Conservation (phyloP, 1,140 invertebrate species). For the Cherax destructor region DNA sequence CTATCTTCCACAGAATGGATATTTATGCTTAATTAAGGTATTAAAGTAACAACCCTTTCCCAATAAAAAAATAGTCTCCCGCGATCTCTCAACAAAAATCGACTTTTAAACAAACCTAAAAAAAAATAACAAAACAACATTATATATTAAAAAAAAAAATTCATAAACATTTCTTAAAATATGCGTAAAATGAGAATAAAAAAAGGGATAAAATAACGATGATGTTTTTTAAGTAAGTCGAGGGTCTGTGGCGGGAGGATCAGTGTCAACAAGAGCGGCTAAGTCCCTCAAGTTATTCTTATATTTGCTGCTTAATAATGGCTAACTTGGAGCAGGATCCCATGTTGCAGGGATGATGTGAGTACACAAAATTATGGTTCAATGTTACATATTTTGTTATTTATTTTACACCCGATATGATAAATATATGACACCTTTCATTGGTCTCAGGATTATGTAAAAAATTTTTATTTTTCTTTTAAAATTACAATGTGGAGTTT, state of each 20-base stretch:
- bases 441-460: too few species aligned
- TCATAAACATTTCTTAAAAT: not conserved
- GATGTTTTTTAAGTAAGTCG: not conserved
- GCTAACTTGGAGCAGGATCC: constrained; percentile 67
- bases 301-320: constrained; percentile 21
- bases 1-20: too few species aligned
- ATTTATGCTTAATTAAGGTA: too few species aligned
- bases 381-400: too few species aligned
- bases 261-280: not conserved
- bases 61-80: too few species aligned
- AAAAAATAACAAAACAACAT: not conserved
- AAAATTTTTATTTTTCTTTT: too few species aligned
- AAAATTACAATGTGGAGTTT: too few species aligned
- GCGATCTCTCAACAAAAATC: not conserved
- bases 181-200: not conserved
- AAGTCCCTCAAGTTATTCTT: not conserved
- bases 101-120: not conserved
- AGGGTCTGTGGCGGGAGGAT: not conserved
- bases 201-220: too few species aligned
- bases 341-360: constrained; percentile 70
- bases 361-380: constrained; percentile 5
- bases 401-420: too few species aligned
- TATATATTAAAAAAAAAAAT: not conserved
- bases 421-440: too few species aligned
- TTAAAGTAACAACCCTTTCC: too few species aligned